These are phyloP conservation scores for Telmatherina bonti DNA, from an alignment of 2,797 vertebrate species.

Conservation along the genomic window DNA sequence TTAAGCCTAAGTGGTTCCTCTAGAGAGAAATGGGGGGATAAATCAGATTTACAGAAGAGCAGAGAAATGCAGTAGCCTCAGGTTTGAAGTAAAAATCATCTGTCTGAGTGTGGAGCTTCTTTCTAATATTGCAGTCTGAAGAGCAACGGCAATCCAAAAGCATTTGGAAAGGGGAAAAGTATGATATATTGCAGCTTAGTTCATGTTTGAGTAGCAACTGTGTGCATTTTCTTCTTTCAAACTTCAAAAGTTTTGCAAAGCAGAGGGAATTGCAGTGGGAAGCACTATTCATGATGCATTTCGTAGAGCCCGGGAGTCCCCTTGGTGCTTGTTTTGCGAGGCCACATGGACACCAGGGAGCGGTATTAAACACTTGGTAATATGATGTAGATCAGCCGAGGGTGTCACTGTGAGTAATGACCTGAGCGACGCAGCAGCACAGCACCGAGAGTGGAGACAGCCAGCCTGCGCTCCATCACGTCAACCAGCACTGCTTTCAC, in stretches of 20 bases:
- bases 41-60: slow-evolving; percentile 34
- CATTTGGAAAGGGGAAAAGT: neutral
- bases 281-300: slow-evolving; percentile 47
- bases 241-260: slow-evolving; percentile 32
- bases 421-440: slow-evolving; percentile 50
- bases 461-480: slow-evolving; percentile 51
- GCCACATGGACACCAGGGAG: slow-evolving; percentile 52
- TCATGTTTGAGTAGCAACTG: slow-evolving; percentile 26
- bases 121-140: slow-evolving; percentile 20
- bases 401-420: slow-evolving; percentile 78
- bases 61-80: slow-evolving; percentile 19
- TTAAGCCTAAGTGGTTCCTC: slow-evolving; percentile 27
- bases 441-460: slow-evolving; percentile 29
- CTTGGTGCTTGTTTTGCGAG: slow-evolving; percentile 34
- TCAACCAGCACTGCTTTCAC: slow-evolving; percentile 39
- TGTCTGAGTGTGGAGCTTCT: slow-evolving; percentile 28
- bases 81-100: slow-evolving; percentile 29
- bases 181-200: neutral
- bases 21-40: slow-evolving; percentile 12
- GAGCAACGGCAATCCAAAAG: slow-evolving; percentile 7
- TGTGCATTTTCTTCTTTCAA: slow-evolving; percentile 40
- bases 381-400: slow-evolving; percentile 72
- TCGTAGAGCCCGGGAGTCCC: slow-evolving; percentile 9
- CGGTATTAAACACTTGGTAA: slow-evolving; percentile 68
- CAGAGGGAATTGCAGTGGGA: slow-evolving; percentile 14